Percentiles rank a stretch among this genome's conserved stretches.
phyloP scores from a whole-genome alignment of 2,797 vertebrate genomes.

The Manis crassicaudata region DNA sequence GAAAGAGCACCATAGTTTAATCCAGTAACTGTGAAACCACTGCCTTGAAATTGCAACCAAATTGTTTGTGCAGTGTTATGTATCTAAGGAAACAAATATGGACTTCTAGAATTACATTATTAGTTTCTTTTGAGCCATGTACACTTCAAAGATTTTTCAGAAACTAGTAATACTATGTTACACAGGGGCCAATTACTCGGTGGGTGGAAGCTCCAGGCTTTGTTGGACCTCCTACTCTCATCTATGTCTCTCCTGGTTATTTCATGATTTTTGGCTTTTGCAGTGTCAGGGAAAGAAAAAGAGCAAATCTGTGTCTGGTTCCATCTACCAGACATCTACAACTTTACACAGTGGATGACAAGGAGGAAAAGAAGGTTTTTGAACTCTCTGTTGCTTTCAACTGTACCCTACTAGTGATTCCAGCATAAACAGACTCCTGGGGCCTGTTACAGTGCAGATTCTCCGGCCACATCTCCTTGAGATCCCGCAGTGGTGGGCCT shows the following conservation, averaged over 20 bases:
- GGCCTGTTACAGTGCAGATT: not conserved
- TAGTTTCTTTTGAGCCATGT: conserved; percentile 79
- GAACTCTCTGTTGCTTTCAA: not conserved
- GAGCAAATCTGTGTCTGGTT: not conserved
- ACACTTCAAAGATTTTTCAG: conserved; percentile 68
- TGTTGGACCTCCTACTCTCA: not conserved
- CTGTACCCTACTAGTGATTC: too few species aligned
- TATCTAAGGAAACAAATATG: conserved; percentile 88
- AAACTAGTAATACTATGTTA: conserved; percentile 50
- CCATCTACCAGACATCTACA: not conserved
- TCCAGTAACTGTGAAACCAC: conserved; percentile 86
- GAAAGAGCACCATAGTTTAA: conserved; percentile 80
- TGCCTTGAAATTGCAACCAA: conserved; percentile 84
- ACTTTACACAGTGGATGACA: not conserved
- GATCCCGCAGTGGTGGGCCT: not conserved
- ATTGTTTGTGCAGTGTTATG: conserved; percentile 89
- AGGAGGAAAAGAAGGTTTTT: not conserved
- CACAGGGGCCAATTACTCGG: not conserved
- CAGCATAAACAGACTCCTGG: too few species aligned
- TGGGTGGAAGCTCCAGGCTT: not conserved
- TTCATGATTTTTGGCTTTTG: not conserved
- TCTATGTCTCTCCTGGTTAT: not conserved
- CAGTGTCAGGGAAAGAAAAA: accelerated
- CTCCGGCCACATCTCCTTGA: not conserved
- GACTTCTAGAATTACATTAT: conserved; percentile 87